phyloP scores from a whole-genome alignment of 1,140 invertebrate genomes.

The Penaeus japonicus region DNA sequence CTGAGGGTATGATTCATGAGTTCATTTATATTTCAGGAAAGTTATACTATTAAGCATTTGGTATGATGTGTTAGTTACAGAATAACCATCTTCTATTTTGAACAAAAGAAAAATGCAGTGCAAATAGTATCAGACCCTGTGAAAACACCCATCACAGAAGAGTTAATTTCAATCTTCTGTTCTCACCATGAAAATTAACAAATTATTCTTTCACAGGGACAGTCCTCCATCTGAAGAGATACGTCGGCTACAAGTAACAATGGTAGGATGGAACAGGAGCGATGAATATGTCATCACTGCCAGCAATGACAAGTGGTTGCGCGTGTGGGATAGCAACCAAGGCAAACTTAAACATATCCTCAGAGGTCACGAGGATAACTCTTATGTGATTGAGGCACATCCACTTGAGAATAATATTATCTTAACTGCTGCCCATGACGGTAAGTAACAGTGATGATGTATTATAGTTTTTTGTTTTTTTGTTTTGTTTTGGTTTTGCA shows the following conservation, averaged over 20 bases:
- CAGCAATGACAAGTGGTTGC: conserved; percentile 80
- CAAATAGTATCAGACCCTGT: no score
- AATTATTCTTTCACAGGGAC: background rate
- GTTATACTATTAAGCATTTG: no score
- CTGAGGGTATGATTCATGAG: no score
- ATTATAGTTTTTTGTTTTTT: background rate
- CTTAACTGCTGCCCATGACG: conserved; percentile 96
- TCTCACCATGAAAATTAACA: background rate
- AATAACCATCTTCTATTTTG: no score
- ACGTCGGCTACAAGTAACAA: conserved; percentile 85
- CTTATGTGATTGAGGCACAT: conserved; percentile 93
- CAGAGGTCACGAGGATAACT: conserved; percentile 88
- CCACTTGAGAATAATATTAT: conserved; percentile 80
- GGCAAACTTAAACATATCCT: conserved; percentile 75
- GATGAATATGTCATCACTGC: conserved; percentile 91
- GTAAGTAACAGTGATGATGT: conserved; percentile 66
- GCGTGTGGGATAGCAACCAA: conserved; percentile 85
- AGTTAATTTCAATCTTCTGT: no score
- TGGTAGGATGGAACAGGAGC: conserved; percentile 93
- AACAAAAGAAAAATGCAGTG: no score
- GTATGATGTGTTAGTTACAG: no score
- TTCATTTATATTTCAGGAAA: no score
- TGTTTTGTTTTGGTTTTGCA: background rate
- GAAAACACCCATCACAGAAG: no score
- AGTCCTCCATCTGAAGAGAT: conserved; percentile 61